Percentiles rank a stretch among this genome's conserved stretches.
phyloP scores from a whole-genome alignment of 1,140 invertebrate species.

The Drosophila sulfurigaster region DNA sequence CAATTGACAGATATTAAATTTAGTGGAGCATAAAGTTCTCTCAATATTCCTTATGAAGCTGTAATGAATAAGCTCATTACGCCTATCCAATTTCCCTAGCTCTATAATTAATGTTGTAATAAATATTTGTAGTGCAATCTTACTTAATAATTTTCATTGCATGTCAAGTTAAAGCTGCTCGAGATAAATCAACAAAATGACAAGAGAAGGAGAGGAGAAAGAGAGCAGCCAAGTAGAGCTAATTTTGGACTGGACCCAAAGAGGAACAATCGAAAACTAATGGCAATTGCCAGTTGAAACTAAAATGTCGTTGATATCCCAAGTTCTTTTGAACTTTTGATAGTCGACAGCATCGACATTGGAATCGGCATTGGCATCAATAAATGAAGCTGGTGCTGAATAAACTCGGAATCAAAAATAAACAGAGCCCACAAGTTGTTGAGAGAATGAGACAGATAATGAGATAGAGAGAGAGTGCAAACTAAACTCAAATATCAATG shows the following conservation, averaged over 20 bases:
- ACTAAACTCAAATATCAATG: slow-evolving; percentile 44
- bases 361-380: not conserved
- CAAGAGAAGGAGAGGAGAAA: no score
- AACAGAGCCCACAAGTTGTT: slow-evolving; percentile 34
- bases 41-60: no score
- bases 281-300: not conserved
- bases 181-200: no score
- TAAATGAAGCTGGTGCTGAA: slow-evolving; percentile 22
- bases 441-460: not conserved
- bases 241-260: not conserved
- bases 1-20: no score
- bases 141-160: no score
- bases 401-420: slow-evolving; percentile 30
- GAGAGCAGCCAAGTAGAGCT: not conserved
- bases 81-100: no score
- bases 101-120: no score
- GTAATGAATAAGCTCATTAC: no score
- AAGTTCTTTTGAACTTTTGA: slow-evolving; percentile 34
- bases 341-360: slow-evolving; percentile 3
- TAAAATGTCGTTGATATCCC: not conserved
- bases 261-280: slow-evolving; percentile 7
- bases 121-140: no score
- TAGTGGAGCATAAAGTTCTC: no score
- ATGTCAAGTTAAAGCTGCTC: no score
- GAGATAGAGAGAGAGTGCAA: not conserved